Evolutionary conservation across 35 echinoderm and acorn worm species (phyloP).

Genomic region (Diadema setosum): DNA sequence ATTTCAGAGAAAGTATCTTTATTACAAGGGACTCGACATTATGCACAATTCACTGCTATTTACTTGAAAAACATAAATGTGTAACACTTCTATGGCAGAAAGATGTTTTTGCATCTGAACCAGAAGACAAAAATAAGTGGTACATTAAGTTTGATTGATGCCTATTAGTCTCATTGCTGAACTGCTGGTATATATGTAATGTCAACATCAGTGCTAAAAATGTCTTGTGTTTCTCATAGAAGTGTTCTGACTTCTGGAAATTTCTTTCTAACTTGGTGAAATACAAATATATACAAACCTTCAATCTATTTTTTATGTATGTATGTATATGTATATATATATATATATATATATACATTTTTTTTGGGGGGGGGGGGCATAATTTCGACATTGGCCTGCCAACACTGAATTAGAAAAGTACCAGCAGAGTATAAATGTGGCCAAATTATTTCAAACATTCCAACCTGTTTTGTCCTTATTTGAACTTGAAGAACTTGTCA

Average conservation of each 20-base stretch:
- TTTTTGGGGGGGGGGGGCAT: not conserved
- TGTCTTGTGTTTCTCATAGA: too few species aligned
- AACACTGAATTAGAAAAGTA: not conserved
- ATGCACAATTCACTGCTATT: too few species aligned
- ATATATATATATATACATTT: not conserved
- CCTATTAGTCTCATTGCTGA: too few species aligned
- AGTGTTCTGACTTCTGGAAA: too few species aligned
- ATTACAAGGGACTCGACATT: not conserved
- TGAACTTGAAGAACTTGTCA: not conserved
- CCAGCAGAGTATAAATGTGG: not conserved
- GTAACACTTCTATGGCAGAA: not conserved
- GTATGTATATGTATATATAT: too few species aligned
- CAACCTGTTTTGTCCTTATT: not conserved
- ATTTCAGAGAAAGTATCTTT: not conserved
- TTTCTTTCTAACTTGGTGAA: too few species aligned
- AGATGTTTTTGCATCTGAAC: not conserved
- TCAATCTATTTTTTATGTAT: too few species aligned
- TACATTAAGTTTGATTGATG: not conserved
- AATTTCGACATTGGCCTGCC: not conserved
- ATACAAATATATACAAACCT: too few species aligned
- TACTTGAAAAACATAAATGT: too few species aligned
- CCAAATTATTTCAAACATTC: not conserved
- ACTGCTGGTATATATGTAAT: too few species aligned
- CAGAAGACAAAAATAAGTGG: not conserved
- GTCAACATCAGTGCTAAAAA: too few species aligned